Percentiles rank a stretch among this genome's conserved stretches.
Conservation (phyloP, 2,888 invertebrate genomes). For the Eupithecia inturbata region DNA sequence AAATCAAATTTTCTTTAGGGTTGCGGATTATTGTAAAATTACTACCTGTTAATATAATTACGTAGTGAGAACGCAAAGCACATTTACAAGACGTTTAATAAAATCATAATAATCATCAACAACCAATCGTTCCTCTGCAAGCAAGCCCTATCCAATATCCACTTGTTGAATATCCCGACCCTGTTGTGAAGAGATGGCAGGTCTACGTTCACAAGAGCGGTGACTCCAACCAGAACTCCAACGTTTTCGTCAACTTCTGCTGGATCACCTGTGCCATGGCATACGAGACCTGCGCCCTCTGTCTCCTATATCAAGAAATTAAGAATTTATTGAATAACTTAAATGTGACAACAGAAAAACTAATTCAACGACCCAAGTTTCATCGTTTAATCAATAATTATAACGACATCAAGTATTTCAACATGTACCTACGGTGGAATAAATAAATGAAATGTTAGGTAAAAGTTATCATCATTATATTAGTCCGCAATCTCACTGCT, state of each 20-base stretch:
- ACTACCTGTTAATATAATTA: no score
- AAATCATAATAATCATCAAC: constrained; percentile 18
- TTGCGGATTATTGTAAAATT: no score
- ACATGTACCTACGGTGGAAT: no score
- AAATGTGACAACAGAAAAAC: no score
- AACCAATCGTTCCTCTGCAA: constrained; percentile 27
- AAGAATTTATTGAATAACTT: background rate
- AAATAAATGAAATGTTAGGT: no score
- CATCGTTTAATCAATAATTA: no score
- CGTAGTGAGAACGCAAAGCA: background rate
- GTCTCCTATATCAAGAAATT: constrained; percentile 52
- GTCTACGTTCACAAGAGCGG: constrained; percentile 53
- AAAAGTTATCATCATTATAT: no score
- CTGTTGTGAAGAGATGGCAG: constrained; percentile 60
- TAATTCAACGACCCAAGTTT: no score
- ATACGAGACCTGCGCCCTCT: constrained; percentile 65
- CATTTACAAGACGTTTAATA: constrained; percentile 37
- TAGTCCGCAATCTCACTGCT: no score
- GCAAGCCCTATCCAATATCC: constrained; percentile 53
- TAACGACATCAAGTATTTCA: no score
- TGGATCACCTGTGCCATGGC: constrained; percentile 65
- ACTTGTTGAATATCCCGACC: constrained; percentile 55
- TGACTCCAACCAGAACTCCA: constrained; percentile 67
- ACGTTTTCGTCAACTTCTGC: constrained; percentile 49
- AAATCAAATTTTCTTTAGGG: no score